A percentile compares a stretch with the other conserved stretches of the same genome.
These are phyloP conservation scores for Crocodylus rhombifer DNA, from an alignment of 2,797 vertebrate species.

Conservation along the genomic window DNA sequence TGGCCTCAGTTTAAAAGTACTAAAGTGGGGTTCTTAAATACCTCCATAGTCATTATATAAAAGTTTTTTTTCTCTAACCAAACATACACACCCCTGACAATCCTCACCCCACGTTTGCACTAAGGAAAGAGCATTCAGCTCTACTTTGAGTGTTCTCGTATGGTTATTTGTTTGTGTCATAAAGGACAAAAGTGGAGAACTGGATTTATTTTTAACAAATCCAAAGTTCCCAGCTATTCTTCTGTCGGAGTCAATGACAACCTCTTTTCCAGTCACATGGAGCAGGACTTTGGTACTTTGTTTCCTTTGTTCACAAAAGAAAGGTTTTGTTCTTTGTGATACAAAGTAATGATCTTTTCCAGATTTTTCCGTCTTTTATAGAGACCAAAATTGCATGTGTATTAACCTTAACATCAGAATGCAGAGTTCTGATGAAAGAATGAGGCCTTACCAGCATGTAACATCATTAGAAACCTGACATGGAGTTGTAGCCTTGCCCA, in stretches of 20 bases:
- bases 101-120: not conserved
- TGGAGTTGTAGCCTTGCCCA: slow-evolving; percentile 65
- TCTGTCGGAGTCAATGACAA: not conserved
- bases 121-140: not conserved
- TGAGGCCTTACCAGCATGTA: slow-evolving; percentile 72
- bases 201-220: not conserved
- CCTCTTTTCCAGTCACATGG: not conserved
- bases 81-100: not conserved
- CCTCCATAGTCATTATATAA: not conserved
- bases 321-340: slow-evolving; percentile 13
- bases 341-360: not conserved
- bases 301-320: not conserved
- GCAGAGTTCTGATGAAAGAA: slow-evolving; percentile 55
- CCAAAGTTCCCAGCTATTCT: slow-evolving; percentile 4
- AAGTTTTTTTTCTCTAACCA: slow-evolving; percentile 13
- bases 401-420: slow-evolving; percentile 36
- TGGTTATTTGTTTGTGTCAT: not conserved
- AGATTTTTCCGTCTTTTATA: slow-evolving; percentile 21
- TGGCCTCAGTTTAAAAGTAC: not conserved
- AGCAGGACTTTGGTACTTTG: not conserved
- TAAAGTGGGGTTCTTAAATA: not conserved
- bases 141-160: not conserved
- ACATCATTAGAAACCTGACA: slow-evolving; percentile 60
- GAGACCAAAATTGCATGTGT: not conserved
- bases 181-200: not conserved